Percentiles rank a stretch among this genome's conserved stretches.
Evolutionary conservation across 1,140 invertebrate species (phyloP).

Genomic region (Palaemon carinicauda): DNA sequence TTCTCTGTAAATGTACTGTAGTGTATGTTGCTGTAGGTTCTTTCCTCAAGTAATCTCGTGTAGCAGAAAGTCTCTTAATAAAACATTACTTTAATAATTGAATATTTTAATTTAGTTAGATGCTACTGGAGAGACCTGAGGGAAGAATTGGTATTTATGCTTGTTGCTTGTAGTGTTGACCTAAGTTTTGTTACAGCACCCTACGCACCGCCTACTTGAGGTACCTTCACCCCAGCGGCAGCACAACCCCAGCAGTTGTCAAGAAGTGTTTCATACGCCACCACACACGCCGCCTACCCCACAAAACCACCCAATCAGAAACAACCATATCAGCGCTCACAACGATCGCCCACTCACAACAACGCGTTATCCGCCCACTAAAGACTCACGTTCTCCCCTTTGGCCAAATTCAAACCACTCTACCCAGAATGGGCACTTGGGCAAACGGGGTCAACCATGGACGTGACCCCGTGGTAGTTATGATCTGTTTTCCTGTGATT

Average conservation of each 20-base stretch:
- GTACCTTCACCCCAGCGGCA: constrained; percentile 48
- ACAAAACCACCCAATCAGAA: constrained; percentile 51
- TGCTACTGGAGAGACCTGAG: background rate
- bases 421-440: constrained; percentile 49
- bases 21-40: too few relatives aligned
- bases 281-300: constrained; percentile 53
- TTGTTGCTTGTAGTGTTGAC: constrained; percentile 23
- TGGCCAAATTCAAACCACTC: constrained; percentile 38
- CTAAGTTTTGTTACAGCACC: constrained; percentile 46
- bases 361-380: constrained; percentile 46
- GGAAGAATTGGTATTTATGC: constrained; percentile 12
- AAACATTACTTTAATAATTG: too few relatives aligned
- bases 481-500: background rate
- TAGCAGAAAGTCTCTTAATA: background rate
- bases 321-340: constrained; percentile 48
- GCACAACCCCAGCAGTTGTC: constrained; percentile 34
- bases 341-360: constrained; percentile 54
- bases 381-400: constrained; percentile 24
- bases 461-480: constrained; percentile 37
- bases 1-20: too few relatives aligned
- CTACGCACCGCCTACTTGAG: constrained; percentile 47
- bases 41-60: too few relatives aligned
- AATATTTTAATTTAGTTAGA: too few relatives aligned
- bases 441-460: constrained; percentile 44
- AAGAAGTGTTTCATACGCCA: constrained; percentile 52